These are phyloP conservation scores for Phymanthus crucifer DNA, from an alignment of 92 coral and sea anemone species.

Conservation along the genomic window DNA sequence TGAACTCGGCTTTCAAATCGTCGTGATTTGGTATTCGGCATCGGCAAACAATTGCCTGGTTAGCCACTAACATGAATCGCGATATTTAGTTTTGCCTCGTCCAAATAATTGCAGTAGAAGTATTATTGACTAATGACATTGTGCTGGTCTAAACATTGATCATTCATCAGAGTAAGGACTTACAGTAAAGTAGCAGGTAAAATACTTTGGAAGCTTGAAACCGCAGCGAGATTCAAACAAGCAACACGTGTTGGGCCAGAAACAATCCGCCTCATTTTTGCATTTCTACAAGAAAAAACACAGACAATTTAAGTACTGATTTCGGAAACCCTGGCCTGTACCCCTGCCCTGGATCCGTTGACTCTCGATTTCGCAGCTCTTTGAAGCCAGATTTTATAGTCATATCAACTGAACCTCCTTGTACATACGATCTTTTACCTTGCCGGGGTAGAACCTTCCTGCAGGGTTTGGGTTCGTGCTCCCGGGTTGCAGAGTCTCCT, in stretches of 20 bases:
- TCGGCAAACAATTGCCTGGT: no score
- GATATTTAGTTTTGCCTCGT: no score
- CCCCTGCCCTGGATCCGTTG: no score
- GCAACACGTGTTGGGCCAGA: slow-evolving; percentile 30
- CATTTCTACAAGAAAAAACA: slow-evolving; percentile 9
- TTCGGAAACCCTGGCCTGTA: no score
- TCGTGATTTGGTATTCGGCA: no score
- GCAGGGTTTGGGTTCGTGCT: slow-evolving; percentile 10
- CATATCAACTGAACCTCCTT: not conserved
- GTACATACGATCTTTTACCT: not conserved
- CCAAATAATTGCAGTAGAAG: no score
- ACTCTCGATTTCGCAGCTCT: no score
- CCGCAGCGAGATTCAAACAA: slow-evolving; percentile 1
- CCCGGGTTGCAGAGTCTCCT: slow-evolving; percentile 31
- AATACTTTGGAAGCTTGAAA: slow-evolving; percentile 19
- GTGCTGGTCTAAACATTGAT: not conserved
- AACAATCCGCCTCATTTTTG: slow-evolving; percentile 6
- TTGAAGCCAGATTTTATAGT: not conserved
- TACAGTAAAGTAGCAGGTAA: slow-evolving; percentile 28
- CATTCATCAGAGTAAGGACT: not conserved
- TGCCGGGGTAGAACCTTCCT: slow-evolving; percentile 19
- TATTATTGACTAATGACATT: no score
- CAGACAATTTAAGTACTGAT: no score
- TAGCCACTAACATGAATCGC: no score
- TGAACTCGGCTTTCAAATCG: no score